Percentiles rank a stretch among this genome's conserved stretches.
phyloP scores from a whole-genome alignment of 2,113 vertebrate species.

The Corapipo altera region DNA sequence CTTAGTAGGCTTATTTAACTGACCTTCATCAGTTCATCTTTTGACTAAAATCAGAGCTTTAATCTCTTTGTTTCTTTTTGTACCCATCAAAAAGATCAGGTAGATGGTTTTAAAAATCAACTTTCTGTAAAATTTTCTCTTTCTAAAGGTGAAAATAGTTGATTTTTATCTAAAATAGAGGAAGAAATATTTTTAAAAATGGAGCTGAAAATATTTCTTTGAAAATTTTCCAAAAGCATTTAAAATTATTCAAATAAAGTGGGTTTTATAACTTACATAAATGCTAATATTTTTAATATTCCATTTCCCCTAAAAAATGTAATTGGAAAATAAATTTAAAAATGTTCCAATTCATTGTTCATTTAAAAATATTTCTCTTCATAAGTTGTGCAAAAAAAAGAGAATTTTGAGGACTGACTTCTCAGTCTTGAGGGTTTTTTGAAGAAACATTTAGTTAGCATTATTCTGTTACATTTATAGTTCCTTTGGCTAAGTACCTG shows the following conservation, averaged over 20 bases:
- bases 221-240: neutral
- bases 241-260: neutral
- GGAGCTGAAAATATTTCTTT: neutral
- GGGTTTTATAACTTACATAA: neutral
- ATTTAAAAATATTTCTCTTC: neutral
- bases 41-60: neutral
- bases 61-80: neutral
- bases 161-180: neutral
- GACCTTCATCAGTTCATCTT: neutral
- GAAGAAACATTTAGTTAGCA: neutral
- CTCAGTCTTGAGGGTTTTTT: neutral
- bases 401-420: neutral
- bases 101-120: neutral
- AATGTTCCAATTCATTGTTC: neutral
- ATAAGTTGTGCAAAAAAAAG: neutral
- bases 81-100: neutral
- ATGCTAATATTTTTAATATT: neutral
- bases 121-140: neutral
- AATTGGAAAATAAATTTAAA: neutral
- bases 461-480: neutral
- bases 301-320: neutral
- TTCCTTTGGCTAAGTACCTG: neutral
- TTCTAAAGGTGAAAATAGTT: neutral
- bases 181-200: neutral
- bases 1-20: neutral